Evolutionary conservation across 2,113 vertebrate species (phyloP).

Genomic region (Ophthalmotilapia sp.): DNA sequence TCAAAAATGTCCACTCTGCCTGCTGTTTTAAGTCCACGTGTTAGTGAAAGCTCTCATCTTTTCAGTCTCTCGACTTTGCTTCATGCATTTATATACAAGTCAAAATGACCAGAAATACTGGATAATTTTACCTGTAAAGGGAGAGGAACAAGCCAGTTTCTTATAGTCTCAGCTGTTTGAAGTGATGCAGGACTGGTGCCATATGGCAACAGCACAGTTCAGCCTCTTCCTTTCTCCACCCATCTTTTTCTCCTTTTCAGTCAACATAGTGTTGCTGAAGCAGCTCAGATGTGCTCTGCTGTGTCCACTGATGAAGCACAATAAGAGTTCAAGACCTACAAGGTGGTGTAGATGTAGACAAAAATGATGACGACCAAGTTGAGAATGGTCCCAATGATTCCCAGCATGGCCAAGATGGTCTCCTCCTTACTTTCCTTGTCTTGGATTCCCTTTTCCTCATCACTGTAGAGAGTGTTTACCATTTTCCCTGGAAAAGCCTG

Average conservation of each 20-base stretch:
- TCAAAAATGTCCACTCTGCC: neutral
- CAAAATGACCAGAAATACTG: neutral
- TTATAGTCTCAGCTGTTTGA: slow-evolving; percentile 14
- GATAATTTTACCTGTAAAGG: neutral
- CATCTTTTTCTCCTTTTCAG: neutral
- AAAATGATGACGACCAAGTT: slow-evolving; percentile 97
- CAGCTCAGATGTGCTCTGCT: neutral
- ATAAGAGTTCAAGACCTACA: slow-evolving; percentile 58
- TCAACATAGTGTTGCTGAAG: neutral
- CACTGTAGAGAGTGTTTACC: slow-evolving; percentile 88
- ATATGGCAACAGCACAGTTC: neutral
- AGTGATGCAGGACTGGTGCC: neutral
- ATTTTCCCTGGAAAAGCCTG: slow-evolving; percentile 90
- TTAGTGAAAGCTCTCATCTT: neutral
- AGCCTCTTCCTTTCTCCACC: neutral
- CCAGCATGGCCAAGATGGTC: slow-evolving; percentile 91
- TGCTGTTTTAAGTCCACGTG: neutral
- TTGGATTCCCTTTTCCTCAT: slow-evolving; percentile 90
- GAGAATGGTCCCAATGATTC: slow-evolving; percentile 94
- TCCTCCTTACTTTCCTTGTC: slow-evolving; percentile 96
- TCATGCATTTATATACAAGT: slow-evolving; percentile 44
- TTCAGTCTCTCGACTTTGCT: neutral
- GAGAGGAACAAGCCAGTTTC: neutral
- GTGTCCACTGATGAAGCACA: neutral
- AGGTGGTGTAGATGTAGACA: slow-evolving; percentile 96